Evolutionary conservation across 1,140 invertebrate genomes (phyloP), one percentile per base, ranked within the genome.

Genomic region (Drosophila tristis): DNA sequence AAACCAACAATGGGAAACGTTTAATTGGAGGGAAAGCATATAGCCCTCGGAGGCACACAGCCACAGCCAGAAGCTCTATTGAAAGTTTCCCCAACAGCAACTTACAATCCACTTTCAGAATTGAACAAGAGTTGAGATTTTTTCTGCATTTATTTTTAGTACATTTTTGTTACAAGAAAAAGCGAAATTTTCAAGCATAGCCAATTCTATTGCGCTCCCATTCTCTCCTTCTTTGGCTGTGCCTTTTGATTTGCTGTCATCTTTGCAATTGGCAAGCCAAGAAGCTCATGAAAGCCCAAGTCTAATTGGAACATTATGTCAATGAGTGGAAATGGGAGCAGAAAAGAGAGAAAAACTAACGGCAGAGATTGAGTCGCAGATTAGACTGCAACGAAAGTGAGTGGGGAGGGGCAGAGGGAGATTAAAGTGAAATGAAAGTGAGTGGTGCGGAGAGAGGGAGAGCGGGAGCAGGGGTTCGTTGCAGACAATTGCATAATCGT

Each of bases 21-120:
- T 81, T 86, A 87, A 87, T 87, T 82, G 82, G 62, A 74, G 74
- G 82, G 79, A 86, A 87, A 39, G 35, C 35, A 39, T 35, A 31
- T 3, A 87, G 81, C 81, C 74, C 79, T 72, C 20, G 35, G 39
- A 65, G 53, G 11, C 44, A 60, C 5, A 47, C 25, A 82, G 62
- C 61, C 71, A 39, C 75, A 16, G 59, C 48, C 64, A 61, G 43
- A 77, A 74, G 64, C 64, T 39, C 35, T 80, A 86, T 85, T 85
- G 71, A 70, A 84, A 85, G 68, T 87, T 86, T 58, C 64, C 66
- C 63, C 53, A 57, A 66, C 58, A 23, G 43, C 65, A 67, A 54
- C 80, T 85, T 39, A 39, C 9, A 39, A 39, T 87, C 82, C 81
- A 86, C 81, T 85, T 78, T 86, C 73, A 49, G 74, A 81, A 63